Percentiles rank a stretch among this genome's conserved stretches.
Evolutionary conservation across 2,797 vertebrate genomes (phyloP).

Genomic region (Muscicapa striata): DNA sequence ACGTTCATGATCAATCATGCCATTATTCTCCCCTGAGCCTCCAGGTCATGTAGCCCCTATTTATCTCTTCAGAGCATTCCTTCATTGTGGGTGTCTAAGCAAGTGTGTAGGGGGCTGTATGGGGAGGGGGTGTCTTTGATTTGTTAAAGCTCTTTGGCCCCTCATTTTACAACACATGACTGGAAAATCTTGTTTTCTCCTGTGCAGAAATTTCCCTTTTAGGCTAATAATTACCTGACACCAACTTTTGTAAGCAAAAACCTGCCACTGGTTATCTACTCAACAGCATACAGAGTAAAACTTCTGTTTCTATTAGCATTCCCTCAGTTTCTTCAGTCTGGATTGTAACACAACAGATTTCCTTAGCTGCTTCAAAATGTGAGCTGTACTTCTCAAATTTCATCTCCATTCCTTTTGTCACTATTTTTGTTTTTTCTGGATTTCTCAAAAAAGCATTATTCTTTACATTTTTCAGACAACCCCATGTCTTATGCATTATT

Average conservation of each 20-base stretch:
- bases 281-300: not conserved
- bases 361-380: not conserved
- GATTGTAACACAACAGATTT: not conserved
- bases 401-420: not conserved
- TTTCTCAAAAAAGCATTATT: not conserved
- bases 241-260: not conserved
- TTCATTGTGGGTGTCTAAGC: not conserved
- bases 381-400: not conserved
- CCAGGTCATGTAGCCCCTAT: not conserved
- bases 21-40: not conserved
- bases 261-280: not conserved
- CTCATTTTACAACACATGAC: not conserved
- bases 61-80: not conserved
- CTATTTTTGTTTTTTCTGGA: not conserved
- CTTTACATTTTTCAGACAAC: not conserved
- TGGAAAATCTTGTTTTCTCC: not conserved
- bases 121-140: not conserved
- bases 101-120: rapidly evolving
- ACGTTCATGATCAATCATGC: not conserved
- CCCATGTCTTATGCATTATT: not conserved
- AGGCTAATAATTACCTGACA: not conserved
- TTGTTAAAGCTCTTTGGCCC: not conserved
- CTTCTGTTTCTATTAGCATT: not conserved
- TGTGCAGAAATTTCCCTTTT: not conserved
- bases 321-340: not conserved